Evolutionary conservation across 2,113 vertebrate species (phyloP).

Genomic region (Poecilia latipinna): DNA sequence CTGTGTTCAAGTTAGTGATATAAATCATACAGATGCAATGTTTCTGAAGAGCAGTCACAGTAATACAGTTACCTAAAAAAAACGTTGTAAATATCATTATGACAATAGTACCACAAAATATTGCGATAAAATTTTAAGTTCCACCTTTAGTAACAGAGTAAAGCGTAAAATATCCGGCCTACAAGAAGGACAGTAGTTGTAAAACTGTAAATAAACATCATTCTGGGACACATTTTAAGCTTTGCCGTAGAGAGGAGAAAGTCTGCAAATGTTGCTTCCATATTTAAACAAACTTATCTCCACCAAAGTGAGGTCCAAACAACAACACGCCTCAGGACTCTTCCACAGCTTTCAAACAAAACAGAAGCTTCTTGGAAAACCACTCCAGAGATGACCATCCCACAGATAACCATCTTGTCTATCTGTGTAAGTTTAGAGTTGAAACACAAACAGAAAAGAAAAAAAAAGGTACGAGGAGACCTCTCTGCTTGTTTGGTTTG

Average conservation of each 20-base stretch:
- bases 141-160: too few relatives aligned
- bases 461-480: slow-evolving; percentile 6
- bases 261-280: background rate
- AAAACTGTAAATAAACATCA: background rate
- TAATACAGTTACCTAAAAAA: too few relatives aligned
- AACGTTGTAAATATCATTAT: too few relatives aligned
- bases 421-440: slow-evolving; percentile 10
- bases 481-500: background rate
- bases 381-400: slow-evolving; percentile 24
- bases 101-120: too few relatives aligned
- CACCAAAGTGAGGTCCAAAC: background rate
- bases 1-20: too few relatives aligned
- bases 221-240: background rate
- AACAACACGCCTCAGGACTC: background rate
- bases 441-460: slow-evolving; percentile 31
- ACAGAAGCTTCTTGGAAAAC: slow-evolving; percentile 21
- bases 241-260: background rate
- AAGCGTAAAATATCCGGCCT: rapidly evolving
- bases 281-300: background rate
- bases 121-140: too few relatives aligned
- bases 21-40: too few relatives aligned
- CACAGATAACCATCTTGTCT: slow-evolving; percentile 18
- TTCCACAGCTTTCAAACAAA: slow-evolving; percentile 13
- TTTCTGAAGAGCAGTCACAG: too few relatives aligned
- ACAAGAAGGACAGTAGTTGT: background rate